Evolutionary conservation across 2,797 vertebrate genomes (phyloP), one percentile per base, ranked within the genome.

Genomic region (Arnoldichthys spilopterus): DNA sequence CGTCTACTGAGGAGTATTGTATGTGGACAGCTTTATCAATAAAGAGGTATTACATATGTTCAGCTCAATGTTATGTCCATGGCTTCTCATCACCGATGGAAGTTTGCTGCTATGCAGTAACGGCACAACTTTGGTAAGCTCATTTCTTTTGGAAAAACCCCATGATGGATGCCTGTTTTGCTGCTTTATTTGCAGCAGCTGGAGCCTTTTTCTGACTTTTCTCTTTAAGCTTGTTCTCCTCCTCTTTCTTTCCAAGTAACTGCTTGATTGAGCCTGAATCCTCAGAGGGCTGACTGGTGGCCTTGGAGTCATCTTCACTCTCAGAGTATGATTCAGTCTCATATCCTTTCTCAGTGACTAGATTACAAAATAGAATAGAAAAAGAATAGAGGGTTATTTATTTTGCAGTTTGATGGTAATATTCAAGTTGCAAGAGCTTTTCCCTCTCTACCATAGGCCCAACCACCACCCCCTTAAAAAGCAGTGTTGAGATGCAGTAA

Each of bases 141-240:
- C 90, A 99, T 82, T 99, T 99, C 93, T 94, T 98, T 12, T 95
- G 96, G 85, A 97, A 97, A 71, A 99, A 99, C 0, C 98, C 98
- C 89, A 92, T 92, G 80, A 99, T 99, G 32, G 97, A 98, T 1
- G 94, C 92, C 85, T 99, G 98, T 85, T 97, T 98, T 6, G 90
- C 88, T 82, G 90, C 88, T 89, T 95, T 98, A 84, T 73, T 92
- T 32, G 87, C 71, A 4, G 84, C 72, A 0, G 89, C 82, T 0
- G 91, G 40, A 0, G 87, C 84, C 88, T 95, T 97, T 88, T 94
- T 98, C 12, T 83, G 83, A 76, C 74, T 90, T 78, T 92, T 98
- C 83, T 87, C 94, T 61, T 95, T 81, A 2, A 47, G 32, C 28
- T 56, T 71, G 51, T 75, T 82, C 74, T 76, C 95, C 0, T 95